Evolutionary conservation across 2,888 invertebrate genomes (phyloP).

Genomic region (Phortica magna): DNA sequence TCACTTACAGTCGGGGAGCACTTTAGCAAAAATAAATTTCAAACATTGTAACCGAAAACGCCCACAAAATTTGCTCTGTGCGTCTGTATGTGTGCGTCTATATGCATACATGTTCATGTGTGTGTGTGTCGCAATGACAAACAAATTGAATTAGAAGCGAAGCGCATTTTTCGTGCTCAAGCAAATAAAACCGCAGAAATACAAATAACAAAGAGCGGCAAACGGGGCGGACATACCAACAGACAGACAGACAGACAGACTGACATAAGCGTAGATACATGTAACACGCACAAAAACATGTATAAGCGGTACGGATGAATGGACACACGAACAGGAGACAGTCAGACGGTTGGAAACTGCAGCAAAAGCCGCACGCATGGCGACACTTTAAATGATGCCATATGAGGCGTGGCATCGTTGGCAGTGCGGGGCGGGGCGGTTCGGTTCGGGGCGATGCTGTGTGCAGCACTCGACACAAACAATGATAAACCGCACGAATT

Average conservation of each 20-base stretch:
- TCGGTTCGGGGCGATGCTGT: neutral
- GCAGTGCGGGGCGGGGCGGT: neutral
- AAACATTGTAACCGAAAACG: conserved; percentile 35
- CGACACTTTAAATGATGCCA: neutral
- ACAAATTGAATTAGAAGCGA: conserved; percentile 68
- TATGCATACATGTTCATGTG: neutral
- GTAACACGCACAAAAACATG: neutral
- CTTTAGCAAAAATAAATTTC: neutral
- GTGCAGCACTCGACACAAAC: conserved; percentile 49
- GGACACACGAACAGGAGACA: neutral
- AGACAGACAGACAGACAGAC: neutral
- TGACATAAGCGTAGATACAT: neutral
- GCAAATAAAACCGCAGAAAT: conserved; percentile 5
- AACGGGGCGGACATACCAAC: neutral
- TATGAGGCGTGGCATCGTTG: conserved; percentile 27
- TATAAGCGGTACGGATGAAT: neutral
- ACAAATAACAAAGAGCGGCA: neutral
- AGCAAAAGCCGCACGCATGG: neutral
- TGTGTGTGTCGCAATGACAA: conserved; percentile 40
- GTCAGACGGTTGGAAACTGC: neutral
- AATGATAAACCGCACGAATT: conserved; percentile 69
- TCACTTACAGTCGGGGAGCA: conserved; percentile 58
- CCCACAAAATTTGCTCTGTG: conserved; percentile 44
- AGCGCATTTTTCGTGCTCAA: conserved; percentile 54
- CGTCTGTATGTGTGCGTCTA: neutral